Percentiles rank a stretch among this genome's conserved stretches.
Conservation (phyloP, 2,113 vertebrate genomes). For the Sylvia atricapilla region DNA sequence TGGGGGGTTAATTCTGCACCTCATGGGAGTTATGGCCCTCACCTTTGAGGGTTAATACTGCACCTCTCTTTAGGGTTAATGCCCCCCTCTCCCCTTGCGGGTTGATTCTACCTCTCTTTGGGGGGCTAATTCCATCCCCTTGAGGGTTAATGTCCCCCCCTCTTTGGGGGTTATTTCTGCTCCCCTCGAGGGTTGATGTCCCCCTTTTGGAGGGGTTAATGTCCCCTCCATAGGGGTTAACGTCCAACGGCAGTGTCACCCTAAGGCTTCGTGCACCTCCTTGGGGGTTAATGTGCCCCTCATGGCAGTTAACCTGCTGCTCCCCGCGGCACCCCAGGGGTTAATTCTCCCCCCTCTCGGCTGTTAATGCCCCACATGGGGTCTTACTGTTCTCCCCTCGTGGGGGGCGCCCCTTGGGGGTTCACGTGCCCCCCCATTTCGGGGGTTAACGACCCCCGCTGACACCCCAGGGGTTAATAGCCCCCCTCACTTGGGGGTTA, state of each 20-base stretch:
- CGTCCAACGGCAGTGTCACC: background rate
- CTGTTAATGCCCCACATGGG: background rate
- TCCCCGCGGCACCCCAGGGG: background rate
- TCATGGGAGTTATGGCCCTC: background rate
- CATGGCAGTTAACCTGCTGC: background rate
- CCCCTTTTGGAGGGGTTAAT: background rate
- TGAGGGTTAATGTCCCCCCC: background rate
- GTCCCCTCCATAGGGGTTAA: background rate
- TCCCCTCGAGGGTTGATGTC: background rate
- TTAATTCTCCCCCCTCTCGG: background rate
- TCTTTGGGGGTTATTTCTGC: background rate
- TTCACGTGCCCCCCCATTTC: background rate
- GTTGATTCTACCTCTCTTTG: background rate
- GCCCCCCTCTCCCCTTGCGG: too few species aligned
- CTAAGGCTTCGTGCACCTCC: background rate
- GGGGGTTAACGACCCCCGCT: background rate
- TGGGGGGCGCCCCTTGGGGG: background rate
- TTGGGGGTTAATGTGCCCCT: background rate
- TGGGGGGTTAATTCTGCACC: background rate
- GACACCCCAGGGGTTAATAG: background rate
- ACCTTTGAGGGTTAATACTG: background rate
- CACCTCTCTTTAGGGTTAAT: background rate
- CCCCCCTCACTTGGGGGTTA: background rate
- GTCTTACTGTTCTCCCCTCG: background rate
- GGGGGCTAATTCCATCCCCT: too few species aligned